Evolutionary conservation across 2,113 vertebrate genomes (phyloP).

Genomic region (Oreocharis arfaki): DNA sequence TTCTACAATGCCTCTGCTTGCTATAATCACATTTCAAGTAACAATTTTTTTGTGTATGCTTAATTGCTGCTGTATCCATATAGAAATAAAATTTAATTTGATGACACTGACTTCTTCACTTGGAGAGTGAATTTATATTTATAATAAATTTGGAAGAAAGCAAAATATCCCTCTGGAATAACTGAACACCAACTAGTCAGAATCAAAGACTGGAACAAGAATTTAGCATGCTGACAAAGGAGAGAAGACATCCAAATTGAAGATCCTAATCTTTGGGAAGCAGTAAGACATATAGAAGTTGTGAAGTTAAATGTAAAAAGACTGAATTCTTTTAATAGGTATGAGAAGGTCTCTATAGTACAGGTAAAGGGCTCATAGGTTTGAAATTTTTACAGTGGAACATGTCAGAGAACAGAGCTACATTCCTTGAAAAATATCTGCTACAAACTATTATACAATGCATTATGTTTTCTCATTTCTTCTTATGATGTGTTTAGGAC

Average conservation of each 20-base stretch:
- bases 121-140: background rate
- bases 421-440: background rate
- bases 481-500: background rate
- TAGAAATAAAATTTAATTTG: background rate
- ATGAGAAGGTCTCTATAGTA: background rate
- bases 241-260: background rate
- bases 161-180: background rate
- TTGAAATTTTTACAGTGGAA: background rate
- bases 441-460: background rate
- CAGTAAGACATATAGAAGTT: background rate
- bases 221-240: background rate
- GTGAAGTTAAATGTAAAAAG: background rate
- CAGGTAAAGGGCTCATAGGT: background rate
- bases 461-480: background rate
- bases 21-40: background rate
- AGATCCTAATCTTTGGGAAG: background rate
- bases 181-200: background rate
- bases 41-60: background rate
- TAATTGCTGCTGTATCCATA: background rate
- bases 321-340: background rate
- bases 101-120: background rate
- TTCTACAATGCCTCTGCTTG: background rate
- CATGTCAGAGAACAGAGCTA: background rate
- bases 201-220: background rate
- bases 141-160: background rate